Base-by-base conservation (phyloP, 2,113 vertebrate genomes). In the Anhinga anhinga region DNA sequence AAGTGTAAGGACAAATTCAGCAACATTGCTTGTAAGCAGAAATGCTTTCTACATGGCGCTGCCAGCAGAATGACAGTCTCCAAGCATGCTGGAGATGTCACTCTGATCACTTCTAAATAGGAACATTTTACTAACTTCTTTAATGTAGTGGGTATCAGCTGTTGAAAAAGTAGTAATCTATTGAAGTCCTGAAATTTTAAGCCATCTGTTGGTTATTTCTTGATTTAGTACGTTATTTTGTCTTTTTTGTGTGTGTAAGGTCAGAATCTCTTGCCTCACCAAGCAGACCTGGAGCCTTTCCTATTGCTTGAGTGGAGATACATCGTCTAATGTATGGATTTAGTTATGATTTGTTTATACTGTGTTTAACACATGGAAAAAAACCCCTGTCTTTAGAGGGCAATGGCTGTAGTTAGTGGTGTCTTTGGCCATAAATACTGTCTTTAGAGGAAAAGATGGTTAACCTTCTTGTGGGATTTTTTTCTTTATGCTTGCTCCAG, bases 381-480 rank as follows among this genome's bases (percentile, higher is more conserved):
- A 91, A 79, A 10, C 7, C 16, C 34, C 47, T 90, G 58, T 96
- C 74, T 80, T 96, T 94, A 87, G 89, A 91, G 82, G 45, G 62
- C 86, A 74, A 2, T 29, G 80, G 55, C 79, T 90, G 58, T 88
- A 93, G 42, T 94, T 96, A 90, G 94, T 93, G 94, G 91, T 95
- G 66, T 88, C 78, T 94, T 94, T 95, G 94, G 70, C 71, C 62
- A n/a, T 79, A 79, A 94, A 82, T 65, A 34, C 93, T 82, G 50
- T 87, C 49, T 76, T 91, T 91, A 94, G 86, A 95, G 87, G 95
- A 88, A 86, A 81, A 79, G 61, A 49, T 92, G 93, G 86, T 96
- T 95, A 95, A 90, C 90, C 53, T 67, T 78, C 77, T 82, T 93
- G 90, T 94, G 95, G 92, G 62, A 50, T 73, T 59, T 78, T 77